Evolutionary conservation across 2,888 invertebrate species (phyloP).

Genomic region (Celastrina argiolus): DNA sequence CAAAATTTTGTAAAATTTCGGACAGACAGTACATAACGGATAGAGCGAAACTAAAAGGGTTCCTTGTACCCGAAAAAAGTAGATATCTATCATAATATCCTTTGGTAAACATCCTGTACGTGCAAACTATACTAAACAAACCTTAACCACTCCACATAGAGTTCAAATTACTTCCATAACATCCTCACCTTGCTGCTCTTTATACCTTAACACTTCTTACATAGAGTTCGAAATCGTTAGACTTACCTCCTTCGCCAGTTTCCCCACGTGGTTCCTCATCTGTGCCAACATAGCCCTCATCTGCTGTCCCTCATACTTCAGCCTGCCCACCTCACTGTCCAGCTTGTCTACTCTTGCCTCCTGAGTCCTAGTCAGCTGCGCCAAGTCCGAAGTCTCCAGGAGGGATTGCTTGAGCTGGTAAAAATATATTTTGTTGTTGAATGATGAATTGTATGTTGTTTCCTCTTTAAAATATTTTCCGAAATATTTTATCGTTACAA

Average conservation of each 20-base stretch:
- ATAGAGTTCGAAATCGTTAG: background rate
- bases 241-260: conserved; percentile 73
- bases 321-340: conserved; percentile 52
- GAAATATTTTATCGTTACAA: too few relatives aligned
- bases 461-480: too few relatives aligned
- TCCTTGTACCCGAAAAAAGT: too few relatives aligned
- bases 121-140: too few relatives aligned
- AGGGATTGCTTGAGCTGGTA: conserved; percentile 61
- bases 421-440: too few relatives aligned
- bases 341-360: conserved; percentile 59
- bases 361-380: conserved; percentile 52
- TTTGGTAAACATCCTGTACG: too few relatives aligned
- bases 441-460: too few relatives aligned
- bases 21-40: too few relatives aligned
- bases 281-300: conserved; percentile 48
- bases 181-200: background rate
- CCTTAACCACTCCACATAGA: too few relatives aligned
- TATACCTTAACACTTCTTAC: background rate
- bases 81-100: too few relatives aligned
- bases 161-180: background rate
- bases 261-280: conserved; percentile 60
- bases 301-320: conserved; percentile 58
- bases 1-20: too few relatives aligned
- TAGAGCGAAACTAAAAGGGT: too few relatives aligned
- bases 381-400: conserved; percentile 50